phyloP scores from a whole-genome alignment of 2,113 vertebrate genomes.

The Hemicordylus capensis region DNA sequence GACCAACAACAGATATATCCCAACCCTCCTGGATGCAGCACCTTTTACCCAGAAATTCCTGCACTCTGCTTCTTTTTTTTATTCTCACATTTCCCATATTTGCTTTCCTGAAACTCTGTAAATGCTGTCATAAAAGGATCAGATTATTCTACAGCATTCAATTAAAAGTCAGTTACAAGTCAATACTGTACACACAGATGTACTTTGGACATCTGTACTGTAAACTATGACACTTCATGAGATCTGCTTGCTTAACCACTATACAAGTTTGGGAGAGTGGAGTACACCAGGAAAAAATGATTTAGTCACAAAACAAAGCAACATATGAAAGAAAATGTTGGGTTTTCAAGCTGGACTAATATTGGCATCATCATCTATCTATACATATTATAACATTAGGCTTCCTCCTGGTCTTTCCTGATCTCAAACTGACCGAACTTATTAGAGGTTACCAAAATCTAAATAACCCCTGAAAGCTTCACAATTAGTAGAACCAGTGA shows the following conservation, averaged over 20 bases:
- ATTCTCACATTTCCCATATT: not conserved
- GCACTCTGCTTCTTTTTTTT: not conserved
- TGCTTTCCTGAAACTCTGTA: not conserved
- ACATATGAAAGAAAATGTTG: not conserved
- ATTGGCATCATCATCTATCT: no score
- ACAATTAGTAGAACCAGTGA: not conserved
- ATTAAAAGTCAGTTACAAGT: not conserved
- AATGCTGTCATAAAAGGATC: not conserved
- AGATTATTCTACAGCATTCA: not conserved
- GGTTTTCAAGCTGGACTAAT: not conserved
- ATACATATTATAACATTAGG: not conserved
- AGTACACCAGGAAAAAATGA: not conserved
- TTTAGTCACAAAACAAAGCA: not conserved
- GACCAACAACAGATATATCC: not conserved
- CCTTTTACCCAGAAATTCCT: not conserved
- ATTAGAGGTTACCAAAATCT: not conserved
- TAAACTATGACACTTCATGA: not conserved
- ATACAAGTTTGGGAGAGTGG: fast-evolving
- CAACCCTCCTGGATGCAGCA: not conserved
- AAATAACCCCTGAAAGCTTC: not conserved
- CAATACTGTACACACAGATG: no score
- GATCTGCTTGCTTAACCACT: not conserved
- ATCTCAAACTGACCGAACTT: not conserved
- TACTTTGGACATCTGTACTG: not conserved
- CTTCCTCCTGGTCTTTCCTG: not conserved